Evolutionary conservation across 2,888 invertebrate species (phyloP), one percentile per base, ranked within the genome.

Genomic region (Drosophila percnosoma): DNA sequence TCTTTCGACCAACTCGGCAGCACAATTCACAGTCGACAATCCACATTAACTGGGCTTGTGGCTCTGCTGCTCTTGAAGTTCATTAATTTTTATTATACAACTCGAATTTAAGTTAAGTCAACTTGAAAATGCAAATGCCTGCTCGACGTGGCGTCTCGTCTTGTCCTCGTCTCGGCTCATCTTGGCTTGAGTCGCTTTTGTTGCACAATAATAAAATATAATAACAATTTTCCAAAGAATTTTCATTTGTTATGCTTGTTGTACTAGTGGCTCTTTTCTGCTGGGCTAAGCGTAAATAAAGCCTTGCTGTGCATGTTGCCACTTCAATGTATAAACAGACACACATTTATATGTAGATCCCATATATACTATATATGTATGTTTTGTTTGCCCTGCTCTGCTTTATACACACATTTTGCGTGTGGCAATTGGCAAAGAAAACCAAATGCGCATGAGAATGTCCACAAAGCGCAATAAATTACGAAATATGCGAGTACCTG

Each of bases 61-160:
- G 18, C 5, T 57, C 36, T 54, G 38, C n/a, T 36, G 31, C 36
- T 66, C 64, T 68, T 74, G 83, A 77, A 88, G 89, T 80, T 83
- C 89, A 86, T 88, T 83, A 83, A 88, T 81, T 86, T 83, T 88
- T 63, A 83, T 83, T 67, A 68, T 69, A 48, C 67, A 78, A 86
- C 60, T 81, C 81, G 77, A 83, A 70, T 68, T 61, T 60, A 61
- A 84, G 84, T 68, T 59, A 63, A 66, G 75, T 63, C 51, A 57
- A 66, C 62, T 66, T 64, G 45, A 45, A 54, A 73, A 61, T 79
- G 79, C 79, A 79, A 77, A 79, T 75, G 83, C 69, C 73, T 76
- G 76, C 62, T 82, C 65, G 61, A 18, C 48, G 60, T 21, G 42
- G 11, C 42, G 42, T n/a, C 42, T 42, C 45, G 7, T 24, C 15